Percentiles rank a stretch among this genome's conserved stretches.
phyloP scores from a whole-genome alignment of 2,113 vertebrate genomes.

The Anser brachyrhynchus region DNA sequence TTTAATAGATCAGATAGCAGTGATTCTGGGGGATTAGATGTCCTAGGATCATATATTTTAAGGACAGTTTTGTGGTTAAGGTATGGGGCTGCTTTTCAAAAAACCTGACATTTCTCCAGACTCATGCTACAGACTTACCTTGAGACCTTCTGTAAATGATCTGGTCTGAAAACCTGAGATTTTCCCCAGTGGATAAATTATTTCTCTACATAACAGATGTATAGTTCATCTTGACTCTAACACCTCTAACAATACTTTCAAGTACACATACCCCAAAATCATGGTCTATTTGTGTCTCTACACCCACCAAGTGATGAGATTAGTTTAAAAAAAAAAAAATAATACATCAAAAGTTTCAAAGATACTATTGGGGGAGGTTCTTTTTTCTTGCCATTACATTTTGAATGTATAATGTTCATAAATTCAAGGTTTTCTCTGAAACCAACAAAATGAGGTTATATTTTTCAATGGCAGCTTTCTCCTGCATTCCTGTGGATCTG shows the following conservation, averaged over 20 bases:
- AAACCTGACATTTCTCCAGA: background rate
- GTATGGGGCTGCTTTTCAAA: background rate
- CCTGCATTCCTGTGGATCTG: background rate
- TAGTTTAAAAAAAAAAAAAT: background rate
- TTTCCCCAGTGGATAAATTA: background rate
- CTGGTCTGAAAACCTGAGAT: background rate
- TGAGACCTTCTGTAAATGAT: background rate
- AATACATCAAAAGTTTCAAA: background rate
- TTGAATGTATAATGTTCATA: background rate
- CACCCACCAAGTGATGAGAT: background rate
- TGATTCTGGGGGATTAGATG: background rate
- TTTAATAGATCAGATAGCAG: background rate
- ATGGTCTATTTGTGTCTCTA: background rate
- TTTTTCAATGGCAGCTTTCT: background rate
- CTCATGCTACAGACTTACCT: background rate
- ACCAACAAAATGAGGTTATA: background rate
- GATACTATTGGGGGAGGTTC: fast-evolving
- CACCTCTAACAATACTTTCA: background rate
- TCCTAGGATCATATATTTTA: background rate
- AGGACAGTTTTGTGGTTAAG: background rate
- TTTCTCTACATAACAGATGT: background rate
- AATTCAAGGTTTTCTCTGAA: background rate
- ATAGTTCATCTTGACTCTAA: background rate
- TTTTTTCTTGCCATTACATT: background rate
- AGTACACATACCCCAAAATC: background rate